These are phyloP conservation scores for Beroe forskalii DNA, from an alignment of 37 sponge, comb jelly and placozoan species.

Conservation along the genomic window DNA sequence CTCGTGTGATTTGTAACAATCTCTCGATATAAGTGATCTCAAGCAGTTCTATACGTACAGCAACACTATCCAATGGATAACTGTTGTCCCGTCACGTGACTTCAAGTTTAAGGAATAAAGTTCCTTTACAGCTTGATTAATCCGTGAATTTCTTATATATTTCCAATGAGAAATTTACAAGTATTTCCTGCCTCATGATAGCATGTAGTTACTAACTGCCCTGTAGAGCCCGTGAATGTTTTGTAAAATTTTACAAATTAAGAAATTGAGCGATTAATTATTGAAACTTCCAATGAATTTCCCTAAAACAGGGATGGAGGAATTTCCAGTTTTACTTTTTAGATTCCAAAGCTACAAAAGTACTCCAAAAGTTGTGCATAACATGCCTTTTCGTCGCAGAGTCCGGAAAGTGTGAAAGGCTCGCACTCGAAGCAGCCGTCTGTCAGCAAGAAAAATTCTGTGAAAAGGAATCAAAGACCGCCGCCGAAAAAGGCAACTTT, in stretches of 20 bases:
- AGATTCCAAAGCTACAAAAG: too few relatives aligned
- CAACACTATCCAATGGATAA: not conserved
- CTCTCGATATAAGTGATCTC: not conserved
- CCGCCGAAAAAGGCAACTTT: not conserved
- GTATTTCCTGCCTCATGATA: not conserved
- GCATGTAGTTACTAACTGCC: not conserved
- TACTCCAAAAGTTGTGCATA: too few relatives aligned
- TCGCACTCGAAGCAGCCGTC: not conserved
- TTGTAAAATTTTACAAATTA: too few relatives aligned
- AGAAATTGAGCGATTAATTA: too few relatives aligned
- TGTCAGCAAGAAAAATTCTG: not conserved
- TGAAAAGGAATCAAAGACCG: not conserved
- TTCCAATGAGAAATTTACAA: not conserved
- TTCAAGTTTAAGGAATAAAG: too few relatives aligned
- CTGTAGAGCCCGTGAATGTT: not conserved
- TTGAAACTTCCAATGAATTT: not conserved
- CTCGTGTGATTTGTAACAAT: not conserved
- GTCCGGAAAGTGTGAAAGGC: not conserved
- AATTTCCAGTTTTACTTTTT: too few relatives aligned
- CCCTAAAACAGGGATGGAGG: too few relatives aligned
- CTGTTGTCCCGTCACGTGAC: not conserved
- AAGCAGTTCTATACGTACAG: not conserved
- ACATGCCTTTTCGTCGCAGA: too few relatives aligned
- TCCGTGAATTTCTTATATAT: not conserved
- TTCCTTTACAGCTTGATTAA: not conserved